phyloP scores from a whole-genome alignment of 2,113 vertebrate genomes.

The Aleadryas rufinucha region DNA sequence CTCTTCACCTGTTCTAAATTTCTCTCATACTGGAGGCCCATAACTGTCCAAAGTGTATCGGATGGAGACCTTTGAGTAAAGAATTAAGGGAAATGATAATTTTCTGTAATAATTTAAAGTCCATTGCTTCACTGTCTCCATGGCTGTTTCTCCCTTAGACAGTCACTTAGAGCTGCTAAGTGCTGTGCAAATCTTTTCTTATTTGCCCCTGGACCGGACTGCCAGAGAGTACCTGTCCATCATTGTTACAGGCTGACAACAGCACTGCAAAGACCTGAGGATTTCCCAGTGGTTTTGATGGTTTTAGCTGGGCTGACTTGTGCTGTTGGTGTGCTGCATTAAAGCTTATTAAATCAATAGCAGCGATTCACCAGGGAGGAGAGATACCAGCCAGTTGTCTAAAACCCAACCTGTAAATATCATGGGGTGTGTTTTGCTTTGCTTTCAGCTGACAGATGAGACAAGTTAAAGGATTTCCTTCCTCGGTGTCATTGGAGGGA shows the following conservation, averaged over 20 bases:
- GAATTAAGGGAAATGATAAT: background rate
- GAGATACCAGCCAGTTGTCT: background rate
- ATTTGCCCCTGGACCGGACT: background rate
- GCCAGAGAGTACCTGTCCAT: background rate
- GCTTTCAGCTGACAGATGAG: background rate
- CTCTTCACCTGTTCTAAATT: background rate
- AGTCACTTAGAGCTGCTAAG: background rate
- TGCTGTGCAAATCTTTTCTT: background rate
- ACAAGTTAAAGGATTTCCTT: background rate
- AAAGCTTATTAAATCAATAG: background rate
- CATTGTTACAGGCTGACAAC: background rate
- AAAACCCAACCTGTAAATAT: constrained; percentile 10
- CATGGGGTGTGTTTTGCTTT: background rate
- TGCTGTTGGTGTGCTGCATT: background rate
- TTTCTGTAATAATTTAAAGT: background rate
- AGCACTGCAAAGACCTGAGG: background rate
- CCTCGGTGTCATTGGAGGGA: background rate
- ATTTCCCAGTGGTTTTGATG: constrained; percentile 2
- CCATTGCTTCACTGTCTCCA: background rate
- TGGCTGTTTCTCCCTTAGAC: background rate
- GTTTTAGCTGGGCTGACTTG: background rate
- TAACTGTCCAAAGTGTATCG: background rate
- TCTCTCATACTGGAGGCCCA: background rate
- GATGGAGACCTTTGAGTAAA: background rate
- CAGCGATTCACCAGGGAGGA: background rate